Evolutionary conservation across 1,140 invertebrate species (phyloP).

Genomic region (Aleiodes sp.): DNA sequence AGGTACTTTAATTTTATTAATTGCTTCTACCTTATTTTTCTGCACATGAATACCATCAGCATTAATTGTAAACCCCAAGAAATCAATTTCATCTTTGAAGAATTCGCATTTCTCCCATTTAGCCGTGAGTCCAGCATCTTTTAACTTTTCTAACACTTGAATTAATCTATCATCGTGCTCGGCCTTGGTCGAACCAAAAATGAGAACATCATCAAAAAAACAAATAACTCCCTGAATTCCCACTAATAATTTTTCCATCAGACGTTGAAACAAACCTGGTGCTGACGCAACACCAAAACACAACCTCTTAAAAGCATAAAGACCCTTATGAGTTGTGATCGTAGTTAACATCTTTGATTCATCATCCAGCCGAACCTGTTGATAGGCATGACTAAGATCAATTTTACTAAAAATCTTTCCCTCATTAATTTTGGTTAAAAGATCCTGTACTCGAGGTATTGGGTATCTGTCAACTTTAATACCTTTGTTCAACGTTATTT

Average conservation of each 20-base stretch:
- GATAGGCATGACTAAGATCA: constrained; percentile 50
- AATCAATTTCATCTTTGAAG: background rate
- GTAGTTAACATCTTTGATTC: constrained; percentile 40
- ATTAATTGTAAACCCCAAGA: constrained; percentile 6
- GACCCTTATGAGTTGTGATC: constrained; percentile 16
- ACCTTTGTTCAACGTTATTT: constrained; percentile 55
- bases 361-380: constrained; percentile 47
- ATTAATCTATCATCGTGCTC: constrained; percentile 10
- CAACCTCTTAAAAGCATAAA: background rate
- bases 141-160: background rate
- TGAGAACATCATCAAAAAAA: constrained; percentile 21
- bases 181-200: background rate
- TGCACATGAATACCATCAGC: background rate
- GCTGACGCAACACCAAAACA: constrained; percentile 17
- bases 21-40: background rate
- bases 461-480: constrained; percentile 48
- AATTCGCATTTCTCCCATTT: constrained; percentile 16
- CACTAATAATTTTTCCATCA: constrained; percentile 2
- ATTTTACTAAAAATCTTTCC: constrained; percentile 50
- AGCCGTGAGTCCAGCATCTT: constrained; percentile 7
- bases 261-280: constrained; percentile 7
- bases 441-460: constrained; percentile 50
- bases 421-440: constrained; percentile 48
- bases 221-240: background rate
- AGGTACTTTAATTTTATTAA: background rate